Percentiles rank a stretch among this genome's conserved stretches.
Conservation (phyloP, 2,113 vertebrate genomes). For the Zosterops japonicus region DNA sequence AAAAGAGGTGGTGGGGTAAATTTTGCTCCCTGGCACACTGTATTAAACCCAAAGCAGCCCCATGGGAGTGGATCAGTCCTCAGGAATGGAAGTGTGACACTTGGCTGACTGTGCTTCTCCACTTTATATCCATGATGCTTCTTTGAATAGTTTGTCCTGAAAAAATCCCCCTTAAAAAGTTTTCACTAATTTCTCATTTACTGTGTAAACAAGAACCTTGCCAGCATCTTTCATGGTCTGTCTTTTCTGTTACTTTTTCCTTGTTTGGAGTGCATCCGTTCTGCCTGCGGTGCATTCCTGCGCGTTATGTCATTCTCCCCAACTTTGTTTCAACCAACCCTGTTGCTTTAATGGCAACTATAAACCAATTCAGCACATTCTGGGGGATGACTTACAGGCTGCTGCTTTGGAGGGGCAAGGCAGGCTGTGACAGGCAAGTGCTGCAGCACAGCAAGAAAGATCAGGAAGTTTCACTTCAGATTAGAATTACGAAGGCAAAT, state of each 20-base stretch:
- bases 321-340: not conserved
- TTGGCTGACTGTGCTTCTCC: not conserved
- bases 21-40: not conserved
- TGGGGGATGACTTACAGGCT: constrained; percentile 41
- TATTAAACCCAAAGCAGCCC: not conserved
- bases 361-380: constrained; percentile 42
- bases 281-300: constrained; percentile 40
- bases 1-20: not conserved
- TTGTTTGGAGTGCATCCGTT: not conserved
- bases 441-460: not conserved
- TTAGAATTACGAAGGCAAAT: constrained; percentile 2
- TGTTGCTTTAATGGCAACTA: constrained; percentile 3
- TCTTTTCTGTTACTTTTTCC: not conserved
- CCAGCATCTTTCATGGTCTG: not conserved
- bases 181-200: not conserved
- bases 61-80: not conserved
- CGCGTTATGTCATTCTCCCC: not conserved
- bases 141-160: not conserved
- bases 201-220: not conserved
- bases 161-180: not conserved
- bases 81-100: not conserved
- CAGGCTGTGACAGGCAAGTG: constrained; percentile 69
- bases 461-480: constrained; percentile 30
- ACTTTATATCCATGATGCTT: not conserved
- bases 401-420: constrained; percentile 49